Base-by-base conservation (phyloP, 2,797 vertebrate genomes). In the Lycodopsis pacificus region DNA sequence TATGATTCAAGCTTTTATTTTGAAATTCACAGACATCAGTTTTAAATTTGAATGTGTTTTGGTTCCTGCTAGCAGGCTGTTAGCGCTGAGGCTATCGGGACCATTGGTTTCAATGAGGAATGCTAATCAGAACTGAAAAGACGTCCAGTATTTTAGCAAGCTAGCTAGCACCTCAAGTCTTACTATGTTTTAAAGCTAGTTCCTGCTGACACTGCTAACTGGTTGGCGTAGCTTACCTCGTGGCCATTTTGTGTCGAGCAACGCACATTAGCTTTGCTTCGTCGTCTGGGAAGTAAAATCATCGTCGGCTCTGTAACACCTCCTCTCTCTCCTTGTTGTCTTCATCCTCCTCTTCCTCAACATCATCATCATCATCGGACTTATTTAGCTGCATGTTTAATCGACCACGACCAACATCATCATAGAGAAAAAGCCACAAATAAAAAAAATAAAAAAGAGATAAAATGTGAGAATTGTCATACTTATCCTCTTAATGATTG, bases 341-440 rank as follows among this genome's bases (percentile, higher is more conserved):
- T 3, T 67, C 34, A 49, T 61, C 53, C 22, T 53, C 54, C 64
- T 48, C 49, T 30, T 59, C 59, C 34, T 49, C 80, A 17, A 25
- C 81, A 71, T 90, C 85, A 54, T 76, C 88, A 80, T 91, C 92
- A 91, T 93, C 92, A 92, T 95, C 38, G 85, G 93, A 95, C 94
- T 95, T 95, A 94, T 95, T 95, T 96, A 95, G 95, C 93, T 95
- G 95, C 95, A 96, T 96, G 95, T 95, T 93, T 94, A 95, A 95
- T 93, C 88, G 90, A 94, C 93, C 95, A 95, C 86, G 89, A 93
- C 93, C 90, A 90, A 93, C 93, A 92, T 94, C 92, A 94, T 93
- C 90, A 91, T 93, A 93, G 90, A 94, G 89, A 92, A 88, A 94
- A 85, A 81, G 58, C 51, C 48, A 90, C 79, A 89, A 92, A 92